A percentile compares a stretch with the other conserved stretches of the same genome.
Evolutionary conservation across 2,888 invertebrate species (phyloP).

Genomic region (Eupithecia dodoneata): DNA sequence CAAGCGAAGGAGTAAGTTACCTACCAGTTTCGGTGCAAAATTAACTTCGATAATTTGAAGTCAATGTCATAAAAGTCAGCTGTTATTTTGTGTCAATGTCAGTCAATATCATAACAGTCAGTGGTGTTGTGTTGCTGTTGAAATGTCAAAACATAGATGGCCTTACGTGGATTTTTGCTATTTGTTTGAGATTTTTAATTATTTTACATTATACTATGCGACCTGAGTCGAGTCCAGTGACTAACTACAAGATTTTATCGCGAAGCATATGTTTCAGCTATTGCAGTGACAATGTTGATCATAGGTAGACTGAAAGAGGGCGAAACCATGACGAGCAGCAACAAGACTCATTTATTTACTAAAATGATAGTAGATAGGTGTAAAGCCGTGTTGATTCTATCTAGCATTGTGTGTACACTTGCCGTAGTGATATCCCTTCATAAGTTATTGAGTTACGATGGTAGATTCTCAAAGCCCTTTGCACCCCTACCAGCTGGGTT

Average conservation of each 20-base stretch:
- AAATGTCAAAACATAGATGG: slow-evolving; percentile 53
- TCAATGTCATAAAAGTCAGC: too few relatives aligned
- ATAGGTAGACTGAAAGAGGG: slow-evolving; percentile 67
- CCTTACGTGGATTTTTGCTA: slow-evolving; percentile 76
- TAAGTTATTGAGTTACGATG: slow-evolving; percentile 70
- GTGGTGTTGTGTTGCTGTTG: not conserved
- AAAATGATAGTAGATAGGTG: slow-evolving; percentile 76
- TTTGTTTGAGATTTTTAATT: slow-evolving; percentile 72
- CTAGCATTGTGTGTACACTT: slow-evolving; percentile 75
- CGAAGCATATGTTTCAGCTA: slow-evolving; percentile 52
- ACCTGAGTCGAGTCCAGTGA: slow-evolving; percentile 63
- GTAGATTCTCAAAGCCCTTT: slow-evolving; percentile 71
- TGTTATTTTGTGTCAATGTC: too few relatives aligned
- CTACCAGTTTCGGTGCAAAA: too few relatives aligned
- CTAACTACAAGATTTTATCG: slow-evolving; percentile 58
- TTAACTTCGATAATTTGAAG: too few relatives aligned
- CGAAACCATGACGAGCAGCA: slow-evolving; percentile 69
- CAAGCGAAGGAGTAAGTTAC: too few relatives aligned
- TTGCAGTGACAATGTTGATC: slow-evolving; percentile 68
- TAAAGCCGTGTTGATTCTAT: slow-evolving; percentile 74
- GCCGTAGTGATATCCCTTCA: slow-evolving; percentile 74
- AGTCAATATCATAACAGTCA: too few relatives aligned
- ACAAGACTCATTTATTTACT: slow-evolving; percentile 58
- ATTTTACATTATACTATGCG: slow-evolving; percentile 70
- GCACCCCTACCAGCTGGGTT: slow-evolving; percentile 74